Evolutionary conservation across 1,140 invertebrate genomes (phyloP), one percentile per base, ranked within the genome.

Genomic region (Calosoma granatense): DNA sequence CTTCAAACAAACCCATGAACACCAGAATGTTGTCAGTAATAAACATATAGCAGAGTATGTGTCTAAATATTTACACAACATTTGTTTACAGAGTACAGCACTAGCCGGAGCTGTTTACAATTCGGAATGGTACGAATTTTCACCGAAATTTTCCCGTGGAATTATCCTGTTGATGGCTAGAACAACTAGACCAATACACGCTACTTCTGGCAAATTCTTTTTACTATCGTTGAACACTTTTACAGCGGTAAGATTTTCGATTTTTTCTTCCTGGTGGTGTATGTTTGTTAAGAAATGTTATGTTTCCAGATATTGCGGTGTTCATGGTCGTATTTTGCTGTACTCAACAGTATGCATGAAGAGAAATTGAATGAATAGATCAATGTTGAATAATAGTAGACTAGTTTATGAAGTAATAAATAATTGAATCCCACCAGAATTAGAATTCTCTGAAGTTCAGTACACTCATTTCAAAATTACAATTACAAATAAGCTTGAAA

Each of bases 261-360:
- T 36, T 20, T 39, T 36, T 55, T 55, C 20, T 51, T 51, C 20
- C 1, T 20, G 36, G 14, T 1, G 14, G 14, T 41, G 3, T 41
- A n/a, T 41, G 17, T 41, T 41, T 41, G n/a, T n/a, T n/a, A n/a
- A n/a, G n/a, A n/a, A 36, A n/a, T 36, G 6, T 36, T 36, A 9
- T 9, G 6, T 36, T 36, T 65, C 58, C 60, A 67, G 65, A 64
- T 67, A 51, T 47, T 67, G 23, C 56, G 57, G 39, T 62, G 63
- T 2, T 65, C 65, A 0, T 67, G 64, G 36, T 65, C 65, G 2
- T 65, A 64, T 51, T 65, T 64, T 51, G 63, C 65, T 1, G 58
- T 67, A 26, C 41, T 67, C 19, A 61, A 62, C 15, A 41, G 55
- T 4, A 57, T 65, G n/a, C 56, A 63, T 20, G 39, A 54, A 19